These are phyloP conservation scores for Marisa cornuarietis DNA, from an alignment of 1,140 invertebrate genomes.

Conservation along the genomic window DNA sequence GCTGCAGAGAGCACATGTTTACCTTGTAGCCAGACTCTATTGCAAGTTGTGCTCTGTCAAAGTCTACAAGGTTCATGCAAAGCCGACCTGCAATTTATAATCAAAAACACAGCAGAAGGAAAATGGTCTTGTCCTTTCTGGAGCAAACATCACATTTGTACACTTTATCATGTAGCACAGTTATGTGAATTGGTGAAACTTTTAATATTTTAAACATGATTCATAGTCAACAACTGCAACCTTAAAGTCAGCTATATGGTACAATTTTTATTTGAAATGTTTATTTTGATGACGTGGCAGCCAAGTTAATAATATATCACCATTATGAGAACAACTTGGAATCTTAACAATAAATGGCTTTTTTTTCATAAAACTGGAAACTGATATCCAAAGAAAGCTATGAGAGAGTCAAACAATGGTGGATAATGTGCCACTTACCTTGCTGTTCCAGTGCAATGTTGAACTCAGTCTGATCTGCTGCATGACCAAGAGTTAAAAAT, in stretches of 20 bases:
- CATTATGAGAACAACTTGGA: too few species aligned
- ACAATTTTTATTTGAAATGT: too few species aligned
- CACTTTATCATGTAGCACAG: background rate
- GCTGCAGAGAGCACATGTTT: constrained; percentile 78
- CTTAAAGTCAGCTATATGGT: too few species aligned
- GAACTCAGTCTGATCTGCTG: constrained; percentile 84
- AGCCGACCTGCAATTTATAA: constrained; percentile 67
- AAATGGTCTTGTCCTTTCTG: background rate
- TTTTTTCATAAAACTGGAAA: background rate
- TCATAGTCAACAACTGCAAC: too few species aligned
- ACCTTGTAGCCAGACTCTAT: constrained; percentile 80
- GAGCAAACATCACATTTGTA: background rate
- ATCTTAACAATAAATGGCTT: background rate
- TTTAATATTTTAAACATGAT: background rate
- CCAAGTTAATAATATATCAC: too few species aligned
- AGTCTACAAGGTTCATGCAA: constrained; percentile 90
- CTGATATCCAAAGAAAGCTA: background rate
- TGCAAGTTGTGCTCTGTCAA: constrained; percentile 81
- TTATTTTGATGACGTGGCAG: too few species aligned
- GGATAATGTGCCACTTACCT: constrained; percentile 40
- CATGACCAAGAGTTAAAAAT: constrained; percentile 85
- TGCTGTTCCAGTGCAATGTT: constrained; percentile 77
- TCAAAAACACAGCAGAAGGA: too few species aligned
- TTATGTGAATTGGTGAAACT: background rate
- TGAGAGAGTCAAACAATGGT: background rate